These are phyloP conservation scores for Gisinianus flammeolus DNA, from an alignment of 2,888 invertebrate genomes.

Conservation along the genomic window DNA sequence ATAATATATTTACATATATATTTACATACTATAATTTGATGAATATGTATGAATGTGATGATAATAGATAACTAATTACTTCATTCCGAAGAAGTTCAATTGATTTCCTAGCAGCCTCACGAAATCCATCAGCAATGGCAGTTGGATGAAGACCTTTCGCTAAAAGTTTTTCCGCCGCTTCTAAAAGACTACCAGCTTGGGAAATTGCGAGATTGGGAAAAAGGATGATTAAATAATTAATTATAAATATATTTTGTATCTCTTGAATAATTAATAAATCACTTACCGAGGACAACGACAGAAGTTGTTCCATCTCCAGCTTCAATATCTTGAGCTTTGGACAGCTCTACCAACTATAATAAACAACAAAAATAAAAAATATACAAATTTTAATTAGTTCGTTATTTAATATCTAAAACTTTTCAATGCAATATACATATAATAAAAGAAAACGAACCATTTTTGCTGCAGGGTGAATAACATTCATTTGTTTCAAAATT, in stretches of 20 bases:
- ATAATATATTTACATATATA: background rate
- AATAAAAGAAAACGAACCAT: constrained; percentile 72
- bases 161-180: constrained; percentile 90
- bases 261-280: too few species aligned
- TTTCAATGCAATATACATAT: background rate
- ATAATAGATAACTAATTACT: too few species aligned
- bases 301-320: constrained; percentile 99
- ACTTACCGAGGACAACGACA: constrained; percentile 94
- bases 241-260: too few species aligned
- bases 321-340: constrained; percentile 97
- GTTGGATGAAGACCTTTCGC: constrained; percentile 97
- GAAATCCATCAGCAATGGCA: constrained; percentile 95
- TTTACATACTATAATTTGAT: background rate
- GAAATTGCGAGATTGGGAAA: too few species aligned
- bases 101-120: constrained; percentile 71
- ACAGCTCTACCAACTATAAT: constrained; percentile 90
- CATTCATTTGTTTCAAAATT: constrained; percentile 98
- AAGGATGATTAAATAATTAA: too few species aligned
- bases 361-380: constrained; percentile 23
- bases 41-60: too few species aligned
- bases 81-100: constrained; percentile 55
- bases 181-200: constrained; percentile 94
- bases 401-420: constrained; percentile 10
- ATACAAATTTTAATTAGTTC: background rate
- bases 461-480: constrained; percentile 97